Evolutionary conservation across 2,888 invertebrate species (phyloP).

Genomic region (Horisme vitalbata): DNA sequence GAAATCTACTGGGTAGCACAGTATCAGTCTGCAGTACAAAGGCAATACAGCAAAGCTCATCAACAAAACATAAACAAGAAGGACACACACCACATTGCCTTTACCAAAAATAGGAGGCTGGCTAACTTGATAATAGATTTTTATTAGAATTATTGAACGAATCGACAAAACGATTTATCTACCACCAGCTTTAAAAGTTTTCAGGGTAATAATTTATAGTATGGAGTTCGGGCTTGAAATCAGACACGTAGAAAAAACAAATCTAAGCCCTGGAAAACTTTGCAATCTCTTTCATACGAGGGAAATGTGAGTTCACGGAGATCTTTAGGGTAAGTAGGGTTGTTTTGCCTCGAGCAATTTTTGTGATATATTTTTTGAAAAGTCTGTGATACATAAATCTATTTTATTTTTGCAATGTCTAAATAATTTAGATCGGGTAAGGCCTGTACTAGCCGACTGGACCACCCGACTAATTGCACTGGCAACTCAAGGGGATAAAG

Average conservation of each 20-base stretch:
- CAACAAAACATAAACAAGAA: no score
- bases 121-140: neutral
- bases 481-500: no score
- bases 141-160: constrained; percentile 31
- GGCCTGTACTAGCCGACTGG: no score
- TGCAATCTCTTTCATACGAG: constrained; percentile 49
- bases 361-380: no score
- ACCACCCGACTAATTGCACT: no score
- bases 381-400: constrained; percentile 19
- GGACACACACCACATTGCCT: no score
- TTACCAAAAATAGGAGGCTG: neutral
- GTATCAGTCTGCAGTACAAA: no score
- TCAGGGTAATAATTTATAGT: constrained; percentile 58
- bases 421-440: neutral
- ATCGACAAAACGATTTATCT: constrained; percentile 22
- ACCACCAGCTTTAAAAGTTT: constrained; percentile 57
- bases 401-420: constrained; percentile 19
- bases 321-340: constrained; percentile 42
- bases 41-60: no score
- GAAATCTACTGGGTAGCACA: no score
- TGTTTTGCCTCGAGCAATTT: constrained; percentile 33
- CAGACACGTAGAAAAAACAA: constrained; percentile 60
- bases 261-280: constrained; percentile 53
- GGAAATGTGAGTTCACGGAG: constrained; percentile 42
- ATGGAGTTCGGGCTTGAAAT: constrained; percentile 49